Percentiles rank a stretch among this genome's conserved stretches.
Conservation (phyloP, 2,113 vertebrate genomes). For the Empidonax alnorum region DNA sequence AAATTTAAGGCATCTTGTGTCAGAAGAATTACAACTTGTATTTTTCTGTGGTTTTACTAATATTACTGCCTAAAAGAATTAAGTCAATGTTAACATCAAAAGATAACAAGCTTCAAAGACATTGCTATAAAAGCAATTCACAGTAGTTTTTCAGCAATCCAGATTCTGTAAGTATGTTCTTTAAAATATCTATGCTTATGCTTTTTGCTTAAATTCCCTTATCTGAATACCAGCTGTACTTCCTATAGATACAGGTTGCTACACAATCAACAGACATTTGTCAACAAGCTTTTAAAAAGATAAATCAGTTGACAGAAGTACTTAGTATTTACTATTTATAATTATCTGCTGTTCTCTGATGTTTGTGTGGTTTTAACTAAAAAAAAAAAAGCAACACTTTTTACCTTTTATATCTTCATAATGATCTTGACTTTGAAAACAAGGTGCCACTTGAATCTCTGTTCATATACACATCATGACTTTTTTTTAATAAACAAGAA, state of each 20-base stretch:
- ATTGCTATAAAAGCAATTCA: not conserved
- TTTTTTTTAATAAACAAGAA: not conserved
- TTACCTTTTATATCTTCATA: not conserved
- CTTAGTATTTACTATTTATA: slow-evolving; percentile 38
- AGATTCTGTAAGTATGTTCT: not conserved
- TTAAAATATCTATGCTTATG: not conserved
- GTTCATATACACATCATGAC: not conserved
- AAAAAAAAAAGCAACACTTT: not conserved
- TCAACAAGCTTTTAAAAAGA: slow-evolving; percentile 41
- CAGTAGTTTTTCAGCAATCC: not conserved
- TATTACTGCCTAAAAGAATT: not conserved
- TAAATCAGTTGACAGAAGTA: not conserved
- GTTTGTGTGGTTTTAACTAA: not conserved
- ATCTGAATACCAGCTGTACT: not conserved
- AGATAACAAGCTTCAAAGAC: not conserved
- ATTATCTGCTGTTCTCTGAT: not conserved
- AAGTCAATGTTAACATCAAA: not conserved
- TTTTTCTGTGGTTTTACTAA: not conserved
- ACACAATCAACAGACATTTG: slow-evolving; percentile 39
- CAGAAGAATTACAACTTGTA: not conserved
- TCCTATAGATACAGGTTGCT: not conserved
- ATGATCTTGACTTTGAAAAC: not conserved
- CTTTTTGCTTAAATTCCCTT: not conserved
- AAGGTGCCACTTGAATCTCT: not conserved
- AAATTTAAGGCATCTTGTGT: not conserved